These are phyloP conservation scores for Ptychobarbus kaznakovi DNA, from an alignment of 2,797 vertebrate species.

Conservation along the genomic window DNA sequence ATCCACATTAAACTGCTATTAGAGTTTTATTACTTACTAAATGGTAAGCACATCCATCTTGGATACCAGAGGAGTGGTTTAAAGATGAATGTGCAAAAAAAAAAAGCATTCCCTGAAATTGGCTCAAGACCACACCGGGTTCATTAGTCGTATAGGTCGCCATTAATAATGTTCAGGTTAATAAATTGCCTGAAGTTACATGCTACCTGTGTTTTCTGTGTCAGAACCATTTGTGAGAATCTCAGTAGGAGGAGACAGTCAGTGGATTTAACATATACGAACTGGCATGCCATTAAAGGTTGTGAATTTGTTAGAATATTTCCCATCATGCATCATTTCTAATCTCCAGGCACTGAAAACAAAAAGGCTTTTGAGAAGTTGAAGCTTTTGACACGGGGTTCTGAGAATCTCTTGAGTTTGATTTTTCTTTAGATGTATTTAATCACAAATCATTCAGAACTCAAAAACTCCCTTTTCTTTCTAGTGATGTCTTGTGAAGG, in stretches of 20 bases:
- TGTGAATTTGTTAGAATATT: constrained; percentile 1
- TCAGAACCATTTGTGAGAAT: constrained; percentile 1
- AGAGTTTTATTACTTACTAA: constrained; percentile 67
- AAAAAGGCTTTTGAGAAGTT: constrained; percentile 14
- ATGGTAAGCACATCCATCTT: constrained; percentile 72
- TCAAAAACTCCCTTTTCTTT: neutral
- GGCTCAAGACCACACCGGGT: constrained; percentile 52
- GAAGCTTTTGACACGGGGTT: constrained; percentile 20
- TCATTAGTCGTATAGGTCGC: constrained; percentile 71
- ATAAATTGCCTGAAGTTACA: constrained; percentile 61
- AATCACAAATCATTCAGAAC: constrained; percentile 5
- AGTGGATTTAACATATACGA: neutral
- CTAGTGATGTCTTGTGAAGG: neutral
- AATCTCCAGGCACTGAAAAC: neutral
- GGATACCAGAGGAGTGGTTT: constrained; percentile 2
- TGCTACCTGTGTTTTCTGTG: constrained; percentile 20
- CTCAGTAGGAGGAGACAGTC: neutral
- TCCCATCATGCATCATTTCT: constrained; percentile 19
- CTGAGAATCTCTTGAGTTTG: neutral
- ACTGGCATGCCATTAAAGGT: constrained; percentile 14
- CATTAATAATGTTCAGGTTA: constrained; percentile 70
- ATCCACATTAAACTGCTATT: constrained; percentile 45
- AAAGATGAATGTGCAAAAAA: constrained; percentile 21
- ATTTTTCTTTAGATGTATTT: neutral
- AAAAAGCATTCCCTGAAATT: constrained; percentile 47